Evolutionary conservation across 2,113 vertebrate genomes (phyloP).

Genomic region (Pelecanus crispus): DNA sequence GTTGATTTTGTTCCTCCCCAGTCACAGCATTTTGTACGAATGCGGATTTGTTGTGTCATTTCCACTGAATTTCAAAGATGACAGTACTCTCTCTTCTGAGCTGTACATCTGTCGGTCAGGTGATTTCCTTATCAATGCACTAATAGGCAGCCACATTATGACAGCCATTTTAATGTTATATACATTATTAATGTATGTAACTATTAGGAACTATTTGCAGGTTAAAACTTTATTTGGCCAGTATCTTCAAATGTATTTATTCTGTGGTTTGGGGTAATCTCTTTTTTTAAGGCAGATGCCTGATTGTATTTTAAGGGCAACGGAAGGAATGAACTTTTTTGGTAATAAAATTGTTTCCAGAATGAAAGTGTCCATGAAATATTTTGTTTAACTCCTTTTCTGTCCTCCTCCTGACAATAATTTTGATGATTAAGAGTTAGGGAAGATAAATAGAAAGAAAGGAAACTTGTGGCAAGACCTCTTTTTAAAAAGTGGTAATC

Average conservation of each 20-base stretch:
- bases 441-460: neutral
- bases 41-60: neutral
- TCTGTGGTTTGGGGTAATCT: neutral
- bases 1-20: neutral
- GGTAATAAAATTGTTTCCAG: neutral
- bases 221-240: neutral
- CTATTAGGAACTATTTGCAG: neutral
- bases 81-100: neutral
- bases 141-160: neutral
- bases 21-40: neutral
- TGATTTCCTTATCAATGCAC: constrained; percentile 3
- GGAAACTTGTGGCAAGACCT: neutral
- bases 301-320: neutral
- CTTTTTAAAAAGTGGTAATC: neutral
- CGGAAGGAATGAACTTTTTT: neutral
- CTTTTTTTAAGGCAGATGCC: neutral
- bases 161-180: neutral
- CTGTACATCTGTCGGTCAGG: neutral
- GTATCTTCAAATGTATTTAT: neutral
- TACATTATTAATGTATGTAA: neutral
- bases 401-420: neutral
- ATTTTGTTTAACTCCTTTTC: neutral
- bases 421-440: neutral
- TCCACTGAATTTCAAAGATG: constrained; percentile 1
- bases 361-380: neutral